Percentiles rank a stretch among this genome's conserved stretches.
phyloP scores from a whole-genome alignment of 2,113 vertebrate genomes.

The Halichoeres trimaculatus region DNA sequence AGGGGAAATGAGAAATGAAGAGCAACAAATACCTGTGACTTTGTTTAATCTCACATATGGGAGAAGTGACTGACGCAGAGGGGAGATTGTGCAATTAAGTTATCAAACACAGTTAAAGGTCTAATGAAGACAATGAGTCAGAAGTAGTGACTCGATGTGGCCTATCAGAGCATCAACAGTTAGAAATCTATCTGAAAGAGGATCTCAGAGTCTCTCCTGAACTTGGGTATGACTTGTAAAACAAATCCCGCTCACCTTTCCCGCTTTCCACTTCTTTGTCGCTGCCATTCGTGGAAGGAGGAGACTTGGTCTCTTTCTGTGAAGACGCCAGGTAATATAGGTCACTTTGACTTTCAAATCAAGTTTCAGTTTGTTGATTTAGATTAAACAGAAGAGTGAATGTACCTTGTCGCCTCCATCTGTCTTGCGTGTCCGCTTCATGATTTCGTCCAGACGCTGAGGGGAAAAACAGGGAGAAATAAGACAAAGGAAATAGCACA shows the following conservation, averaged over 20 bases:
- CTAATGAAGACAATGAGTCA: no score
- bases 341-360: not conserved
- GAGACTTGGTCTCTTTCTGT: slow-evolving; percentile 84
- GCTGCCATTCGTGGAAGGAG: slow-evolving; percentile 66
- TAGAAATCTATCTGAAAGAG: no score
- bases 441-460: slow-evolving; percentile 97
- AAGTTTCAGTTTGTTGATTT: not conserved
- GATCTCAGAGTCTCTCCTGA: no score
- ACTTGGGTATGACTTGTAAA: no score
- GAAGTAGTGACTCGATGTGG: no score
- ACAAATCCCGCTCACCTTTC: slow-evolving; percentile 75
- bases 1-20: slow-evolving; percentile 9
- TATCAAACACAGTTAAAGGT: not conserved
- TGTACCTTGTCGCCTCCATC: slow-evolving; percentile 89
- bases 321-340: slow-evolving; percentile 17
- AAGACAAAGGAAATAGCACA: not conserved
- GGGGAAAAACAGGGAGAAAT: slow-evolving; percentile 5
- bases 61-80: slow-evolving; percentile 1
- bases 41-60: slow-evolving; percentile 26
- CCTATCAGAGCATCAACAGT: no score
- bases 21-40: slow-evolving; percentile 2
- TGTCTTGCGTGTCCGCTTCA: slow-evolving; percentile 96
- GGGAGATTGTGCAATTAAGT: not conserved
- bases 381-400: not conserved
- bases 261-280: slow-evolving; percentile 84